Conservation (phyloP, 2,797 vertebrate species). For the Gymnocypris eckloni region DNA sequence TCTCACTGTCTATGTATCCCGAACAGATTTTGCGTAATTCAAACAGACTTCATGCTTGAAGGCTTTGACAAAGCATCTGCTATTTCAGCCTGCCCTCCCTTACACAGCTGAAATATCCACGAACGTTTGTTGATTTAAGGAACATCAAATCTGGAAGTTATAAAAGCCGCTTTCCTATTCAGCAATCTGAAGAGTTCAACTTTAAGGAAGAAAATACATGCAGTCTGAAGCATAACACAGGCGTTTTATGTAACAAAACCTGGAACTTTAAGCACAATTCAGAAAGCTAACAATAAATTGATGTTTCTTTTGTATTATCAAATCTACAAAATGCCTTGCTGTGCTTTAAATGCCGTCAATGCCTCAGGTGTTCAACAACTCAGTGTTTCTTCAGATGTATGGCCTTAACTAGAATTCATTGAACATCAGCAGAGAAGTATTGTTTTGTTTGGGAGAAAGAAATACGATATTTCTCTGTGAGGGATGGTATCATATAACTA, state of each 20-base stretch:
- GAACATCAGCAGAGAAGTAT: slow-evolving; percentile 74
- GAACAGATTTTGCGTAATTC: slow-evolving; percentile 47
- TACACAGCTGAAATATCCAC: slow-evolving; percentile 30
- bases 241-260: slow-evolving; percentile 27
- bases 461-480: slow-evolving; percentile 81
- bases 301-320: slow-evolving; percentile 31
- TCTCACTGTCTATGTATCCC: slow-evolving; percentile 45
- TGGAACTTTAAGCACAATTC: slow-evolving; percentile 20
- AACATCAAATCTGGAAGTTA: slow-evolving; percentile 38
- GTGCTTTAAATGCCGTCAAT: slow-evolving; percentile 36
- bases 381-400: slow-evolving; percentile 60
- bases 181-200: slow-evolving; percentile 27
- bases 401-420: slow-evolving; percentile 74
- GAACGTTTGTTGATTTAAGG: slow-evolving; percentile 36
- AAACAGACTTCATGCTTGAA: slow-evolving; percentile 41
- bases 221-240: slow-evolving; percentile 18
- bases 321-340: slow-evolving; percentile 46
- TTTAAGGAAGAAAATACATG: slow-evolving; percentile 19
- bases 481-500: slow-evolving; percentile 79
- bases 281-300: not conserved
- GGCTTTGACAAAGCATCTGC: slow-evolving; percentile 39
- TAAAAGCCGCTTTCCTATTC: slow-evolving; percentile 34
- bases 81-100: slow-evolving; percentile 45
- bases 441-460: slow-evolving; percentile 76
- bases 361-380: slow-evolving; percentile 44